A percentile compares a stretch with the other conserved stretches of the same genome.
Evolutionary conservation across 2,797 vertebrate genomes (phyloP).

Genomic region (Pantherophis vulpinus): DNA sequence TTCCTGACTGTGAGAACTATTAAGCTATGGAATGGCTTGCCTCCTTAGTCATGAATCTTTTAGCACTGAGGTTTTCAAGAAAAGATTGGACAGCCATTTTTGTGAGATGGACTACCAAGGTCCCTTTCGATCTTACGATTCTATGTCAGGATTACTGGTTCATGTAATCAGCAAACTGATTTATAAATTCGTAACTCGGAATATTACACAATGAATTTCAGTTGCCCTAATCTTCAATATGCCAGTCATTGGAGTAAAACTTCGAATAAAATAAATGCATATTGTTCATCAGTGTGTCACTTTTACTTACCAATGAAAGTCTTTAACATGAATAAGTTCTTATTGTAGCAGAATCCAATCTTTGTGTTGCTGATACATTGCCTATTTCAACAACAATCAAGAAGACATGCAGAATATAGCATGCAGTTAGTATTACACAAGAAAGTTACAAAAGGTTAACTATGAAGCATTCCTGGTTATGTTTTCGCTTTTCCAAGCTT

Average conservation of each 20-base stretch:
- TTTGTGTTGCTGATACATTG: slow-evolving; percentile 88
- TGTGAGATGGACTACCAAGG: neutral
- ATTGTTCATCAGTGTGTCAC: neutral
- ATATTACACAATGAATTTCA: neutral
- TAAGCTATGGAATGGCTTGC: neutral
- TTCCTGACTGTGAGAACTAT: neutral
- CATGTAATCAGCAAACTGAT: neutral
- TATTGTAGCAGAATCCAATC: slow-evolving; percentile 94
- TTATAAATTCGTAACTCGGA: neutral
- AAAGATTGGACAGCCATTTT: neutral
- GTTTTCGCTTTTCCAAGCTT: neutral
- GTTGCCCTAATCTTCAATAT: neutral
- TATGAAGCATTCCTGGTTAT: slow-evolving; percentile 17
- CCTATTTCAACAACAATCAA: slow-evolving; percentile 78
- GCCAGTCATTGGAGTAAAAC: neutral
- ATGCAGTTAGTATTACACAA: slow-evolving; percentile 83
- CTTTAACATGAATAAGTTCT: slow-evolving; percentile 99
- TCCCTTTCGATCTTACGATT: neutral
- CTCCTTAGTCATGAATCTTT: neutral
- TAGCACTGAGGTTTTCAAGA: neutral
- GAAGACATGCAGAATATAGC: slow-evolving; percentile 85
- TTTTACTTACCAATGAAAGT: slow-evolving; percentile 76
- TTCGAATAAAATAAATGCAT: neutral
- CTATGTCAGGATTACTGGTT: neutral
- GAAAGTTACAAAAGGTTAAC: slow-evolving; percentile 50